Evolutionary conservation across 1,140 invertebrate species (phyloP).

Genomic region (Plodia interpunctella): DNA sequence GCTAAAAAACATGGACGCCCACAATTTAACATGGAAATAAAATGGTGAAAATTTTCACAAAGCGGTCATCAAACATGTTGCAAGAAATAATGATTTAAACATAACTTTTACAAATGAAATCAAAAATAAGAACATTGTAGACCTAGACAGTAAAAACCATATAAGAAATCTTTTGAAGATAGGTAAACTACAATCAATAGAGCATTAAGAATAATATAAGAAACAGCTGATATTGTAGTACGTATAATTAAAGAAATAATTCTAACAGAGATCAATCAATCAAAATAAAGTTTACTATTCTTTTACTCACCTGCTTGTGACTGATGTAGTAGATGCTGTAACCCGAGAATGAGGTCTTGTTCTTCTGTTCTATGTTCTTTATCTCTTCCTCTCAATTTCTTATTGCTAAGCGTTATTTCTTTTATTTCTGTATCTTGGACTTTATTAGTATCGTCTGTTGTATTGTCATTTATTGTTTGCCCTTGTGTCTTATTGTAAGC

Average conservation of each 20-base stretch:
- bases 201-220: no score
- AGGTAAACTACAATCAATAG: no score
- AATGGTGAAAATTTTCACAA: background rate
- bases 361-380: conserved; percentile 7
- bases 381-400: conserved; percentile 15
- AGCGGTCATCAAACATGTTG: no score
- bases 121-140: no score
- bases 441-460: conserved; percentile 21
- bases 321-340: background rate
- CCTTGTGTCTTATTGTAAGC: conserved; percentile 58
- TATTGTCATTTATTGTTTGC: conserved; percentile 57
- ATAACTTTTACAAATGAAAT: no score
- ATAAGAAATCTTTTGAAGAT: no score
- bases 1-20: no score
- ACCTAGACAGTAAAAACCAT: no score
- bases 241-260: no score
- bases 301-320: background rate
- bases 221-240: no score
- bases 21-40: background rate
- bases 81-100: no score
- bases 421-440: conserved; percentile 15
- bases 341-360: conserved; percentile 11
- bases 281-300: background rate
- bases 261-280: no score
- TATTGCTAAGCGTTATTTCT: conserved; percentile 30